These are phyloP conservation scores for Liparis tanakae DNA, from an alignment of 2,797 vertebrate species.

Conservation along the genomic window DNA sequence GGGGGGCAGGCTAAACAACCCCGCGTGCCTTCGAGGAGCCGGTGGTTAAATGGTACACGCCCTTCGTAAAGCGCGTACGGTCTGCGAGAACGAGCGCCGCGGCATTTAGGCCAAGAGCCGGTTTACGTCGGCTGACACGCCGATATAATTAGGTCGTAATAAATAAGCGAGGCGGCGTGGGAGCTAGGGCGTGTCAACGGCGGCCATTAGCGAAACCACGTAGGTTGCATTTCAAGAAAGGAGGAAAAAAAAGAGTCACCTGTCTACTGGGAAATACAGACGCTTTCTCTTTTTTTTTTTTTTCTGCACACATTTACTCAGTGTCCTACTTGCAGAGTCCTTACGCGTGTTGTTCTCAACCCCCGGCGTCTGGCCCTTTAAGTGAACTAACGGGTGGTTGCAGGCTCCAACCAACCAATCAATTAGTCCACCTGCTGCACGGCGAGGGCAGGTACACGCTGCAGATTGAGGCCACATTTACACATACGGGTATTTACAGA, in stretches of 20 bases:
- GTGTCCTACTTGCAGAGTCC: slow-evolving; percentile 77
- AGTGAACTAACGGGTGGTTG: slow-evolving; percentile 74
- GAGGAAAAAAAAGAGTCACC: slow-evolving; percentile 51
- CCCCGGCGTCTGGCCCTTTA: slow-evolving; percentile 75
- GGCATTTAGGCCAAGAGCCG: slow-evolving; percentile 75
- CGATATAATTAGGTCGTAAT: slow-evolving; percentile 80
- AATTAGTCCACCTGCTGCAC: slow-evolving; percentile 76
- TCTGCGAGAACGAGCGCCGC: slow-evolving; percentile 55
- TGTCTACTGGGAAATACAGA: slow-evolving; percentile 52
- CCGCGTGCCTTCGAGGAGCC: slow-evolving; percentile 43
- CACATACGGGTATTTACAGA: too few species aligned
- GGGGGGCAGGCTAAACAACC: slow-evolving; percentile 57
- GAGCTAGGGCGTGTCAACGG: slow-evolving; percentile 60
- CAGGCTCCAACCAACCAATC: slow-evolving; percentile 71
- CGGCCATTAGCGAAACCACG: slow-evolving; percentile 70
- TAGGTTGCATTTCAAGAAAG: slow-evolving; percentile 47
- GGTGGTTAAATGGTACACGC: slow-evolving; percentile 70
- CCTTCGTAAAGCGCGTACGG: slow-evolving; percentile 65
- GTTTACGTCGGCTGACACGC: slow-evolving; percentile 63
- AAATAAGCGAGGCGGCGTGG: slow-evolving; percentile 68
- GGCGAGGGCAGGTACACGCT: slow-evolving; percentile 62
- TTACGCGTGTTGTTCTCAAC: slow-evolving; percentile 58
- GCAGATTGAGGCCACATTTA: too few species aligned
- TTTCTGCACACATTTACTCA: slow-evolving; percentile 34
- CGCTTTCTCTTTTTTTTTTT: slow-evolving; percentile 34